These are phyloP conservation scores for Centropristis striata DNA, from an alignment of 2,113 vertebrate genomes.

Conservation along the genomic window DNA sequence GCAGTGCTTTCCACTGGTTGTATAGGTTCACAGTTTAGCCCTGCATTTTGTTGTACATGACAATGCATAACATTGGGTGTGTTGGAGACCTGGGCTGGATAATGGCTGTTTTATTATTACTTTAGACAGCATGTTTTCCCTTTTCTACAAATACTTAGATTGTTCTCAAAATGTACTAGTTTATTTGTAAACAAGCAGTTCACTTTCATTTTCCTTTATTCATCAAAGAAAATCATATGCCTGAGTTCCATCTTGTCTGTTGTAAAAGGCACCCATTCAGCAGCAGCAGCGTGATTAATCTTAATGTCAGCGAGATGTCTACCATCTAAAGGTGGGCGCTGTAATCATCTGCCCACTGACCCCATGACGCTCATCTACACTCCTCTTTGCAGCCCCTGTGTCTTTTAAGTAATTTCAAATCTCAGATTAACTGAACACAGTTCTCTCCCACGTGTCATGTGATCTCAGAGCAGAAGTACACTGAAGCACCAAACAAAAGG, in stretches of 20 bases:
- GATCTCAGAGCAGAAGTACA: slow-evolving; percentile 26
- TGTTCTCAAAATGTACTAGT: not conserved
- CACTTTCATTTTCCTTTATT: not conserved
- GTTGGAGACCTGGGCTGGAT: slow-evolving; percentile 11
- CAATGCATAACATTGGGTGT: slow-evolving; percentile 39
- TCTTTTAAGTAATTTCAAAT: slow-evolving; percentile 59
- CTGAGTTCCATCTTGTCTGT: slow-evolving; percentile 21
- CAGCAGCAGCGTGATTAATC: slow-evolving; percentile 81
- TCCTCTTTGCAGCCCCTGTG: slow-evolving; percentile 58
- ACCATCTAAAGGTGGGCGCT: slow-evolving; percentile 80
- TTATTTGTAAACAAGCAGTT: not conserved
- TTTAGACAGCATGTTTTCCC: slow-evolving; percentile 16
- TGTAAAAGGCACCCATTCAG: slow-evolving; percentile 34
- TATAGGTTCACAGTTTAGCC: slow-evolving; percentile 51
- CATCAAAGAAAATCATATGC: not conserved
- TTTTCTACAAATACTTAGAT: slow-evolving; percentile 26
- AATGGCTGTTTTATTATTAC: slow-evolving; percentile 38
- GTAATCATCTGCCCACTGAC: slow-evolving; percentile 88
- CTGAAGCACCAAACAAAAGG: slow-evolving; percentile 51
- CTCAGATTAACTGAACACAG: slow-evolving; percentile 67
- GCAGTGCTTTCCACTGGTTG: slow-evolving; percentile 30
- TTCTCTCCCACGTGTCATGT: slow-evolving; percentile 26
- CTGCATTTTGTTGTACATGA: slow-evolving; percentile 47
- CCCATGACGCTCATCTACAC: slow-evolving; percentile 75
- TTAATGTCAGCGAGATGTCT: slow-evolving; percentile 79